Evolutionary conservation across 92 coral and sea anemone genomes (phyloP).

Genomic region (Plumapathes pennacea): DNA sequence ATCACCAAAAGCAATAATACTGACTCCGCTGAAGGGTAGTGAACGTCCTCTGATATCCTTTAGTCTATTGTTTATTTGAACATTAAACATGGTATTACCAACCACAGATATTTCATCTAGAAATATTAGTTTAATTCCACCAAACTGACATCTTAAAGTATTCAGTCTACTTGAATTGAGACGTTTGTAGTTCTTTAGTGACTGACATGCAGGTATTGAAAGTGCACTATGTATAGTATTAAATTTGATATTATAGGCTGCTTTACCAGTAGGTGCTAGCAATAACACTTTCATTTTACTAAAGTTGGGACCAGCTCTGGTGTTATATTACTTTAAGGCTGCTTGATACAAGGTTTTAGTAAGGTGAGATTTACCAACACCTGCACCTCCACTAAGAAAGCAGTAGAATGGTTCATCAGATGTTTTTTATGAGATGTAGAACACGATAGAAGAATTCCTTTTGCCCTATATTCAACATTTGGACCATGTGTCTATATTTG

Average conservation of each 20-base stretch:
- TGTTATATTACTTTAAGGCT: slow-evolving; percentile 51
- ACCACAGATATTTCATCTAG: slow-evolving; percentile 69
- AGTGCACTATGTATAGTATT: slow-evolving; percentile 49
- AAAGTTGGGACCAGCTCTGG: slow-evolving; percentile 43
- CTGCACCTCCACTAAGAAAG: slow-evolving; percentile 64
- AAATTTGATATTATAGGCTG: slow-evolving; percentile 24
- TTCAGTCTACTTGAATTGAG: slow-evolving; percentile 66
- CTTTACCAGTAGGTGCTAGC: slow-evolving; percentile 56
- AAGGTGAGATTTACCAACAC: slow-evolving; percentile 65
- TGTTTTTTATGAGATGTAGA: slow-evolving; percentile 57
- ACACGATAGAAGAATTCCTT: slow-evolving; percentile 63
- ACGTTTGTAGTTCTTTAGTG: slow-evolving; percentile 47
- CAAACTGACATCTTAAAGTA: slow-evolving; percentile 54
- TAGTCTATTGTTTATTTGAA: slow-evolving; percentile 57
- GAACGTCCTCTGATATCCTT: slow-evolving; percentile 50
- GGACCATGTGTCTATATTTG: slow-evolving; percentile 57
- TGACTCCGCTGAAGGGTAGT: slow-evolving; percentile 55
- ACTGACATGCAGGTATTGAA: slow-evolving; percentile 66
- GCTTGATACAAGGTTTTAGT: slow-evolving; percentile 69
- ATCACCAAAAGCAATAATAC: slow-evolving; percentile 64
- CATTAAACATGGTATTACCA: slow-evolving; percentile 65
- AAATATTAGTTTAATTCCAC: slow-evolving; percentile 37
- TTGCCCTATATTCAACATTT: slow-evolving; percentile 51
- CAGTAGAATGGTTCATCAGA: slow-evolving; percentile 61
- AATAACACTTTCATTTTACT: slow-evolving; percentile 37